These are phyloP conservation scores for Molorchus minor DNA, from an alignment of 2,888 invertebrate genomes.

Conservation along the genomic window DNA sequence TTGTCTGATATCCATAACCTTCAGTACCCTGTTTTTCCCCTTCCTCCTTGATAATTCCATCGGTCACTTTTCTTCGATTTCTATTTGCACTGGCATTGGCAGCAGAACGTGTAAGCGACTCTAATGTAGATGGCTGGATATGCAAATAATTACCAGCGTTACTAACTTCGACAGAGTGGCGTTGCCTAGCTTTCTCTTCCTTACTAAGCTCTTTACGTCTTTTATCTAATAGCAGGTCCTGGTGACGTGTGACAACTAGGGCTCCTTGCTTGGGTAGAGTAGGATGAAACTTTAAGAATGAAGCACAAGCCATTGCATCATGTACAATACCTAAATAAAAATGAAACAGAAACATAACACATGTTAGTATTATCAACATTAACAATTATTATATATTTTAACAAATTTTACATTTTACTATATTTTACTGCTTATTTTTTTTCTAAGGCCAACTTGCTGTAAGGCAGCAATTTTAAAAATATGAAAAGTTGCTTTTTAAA, in stretches of 20 bases:
- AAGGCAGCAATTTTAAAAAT: too few species aligned
- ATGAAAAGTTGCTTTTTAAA: too few species aligned
- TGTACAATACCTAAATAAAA: slow-evolving; percentile 83
- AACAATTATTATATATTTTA: too few species aligned
- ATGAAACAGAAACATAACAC: too few species aligned
- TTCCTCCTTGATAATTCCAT: slow-evolving; percentile 67
- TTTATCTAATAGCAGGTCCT: slow-evolving; percentile 59
- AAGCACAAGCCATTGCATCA: slow-evolving; percentile 97
- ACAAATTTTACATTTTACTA: slow-evolving; percentile 8
- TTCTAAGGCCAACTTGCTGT: too few species aligned
- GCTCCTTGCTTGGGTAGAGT: slow-evolving; percentile 82
- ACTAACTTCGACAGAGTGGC: slow-evolving; percentile 88
- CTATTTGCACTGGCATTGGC: slow-evolving; percentile 82
- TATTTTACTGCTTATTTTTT: too few species aligned
- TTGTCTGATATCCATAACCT: slow-evolving; percentile 65
- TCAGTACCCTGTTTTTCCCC: slow-evolving; percentile 53
- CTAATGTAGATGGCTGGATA: slow-evolving; percentile 81
- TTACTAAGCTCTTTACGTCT: slow-evolving; percentile 64
- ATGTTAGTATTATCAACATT: too few species aligned
- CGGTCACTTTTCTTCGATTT: slow-evolving; percentile 61
- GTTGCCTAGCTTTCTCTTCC: slow-evolving; percentile 74
- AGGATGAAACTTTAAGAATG: slow-evolving; percentile 94
- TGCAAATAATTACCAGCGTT: slow-evolving; percentile 77
- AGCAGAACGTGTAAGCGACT: slow-evolving; percentile 79
- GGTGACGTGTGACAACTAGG: slow-evolving; percentile 74